Evolutionary conservation across 1,140 invertebrate species (phyloP).

Genomic region (Prorops nasuta): DNA sequence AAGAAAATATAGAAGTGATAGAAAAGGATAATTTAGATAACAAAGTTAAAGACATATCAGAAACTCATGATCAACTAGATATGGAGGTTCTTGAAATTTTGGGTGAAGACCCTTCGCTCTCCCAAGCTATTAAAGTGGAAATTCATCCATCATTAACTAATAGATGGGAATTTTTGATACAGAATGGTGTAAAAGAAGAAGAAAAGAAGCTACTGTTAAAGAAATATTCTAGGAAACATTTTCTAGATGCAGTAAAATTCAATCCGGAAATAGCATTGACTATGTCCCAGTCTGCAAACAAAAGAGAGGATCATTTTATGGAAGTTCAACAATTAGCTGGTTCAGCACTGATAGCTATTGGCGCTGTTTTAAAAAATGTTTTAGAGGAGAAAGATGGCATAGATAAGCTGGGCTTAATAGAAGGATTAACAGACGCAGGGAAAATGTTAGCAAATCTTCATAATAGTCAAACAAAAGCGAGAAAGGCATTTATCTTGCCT

Average conservation of each 20-base stretch:
- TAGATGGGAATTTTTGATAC: conserved; percentile 13
- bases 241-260: conserved; percentile 5
- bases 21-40: no score
- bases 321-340: conserved; percentile 6
- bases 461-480: conserved; percentile 8
- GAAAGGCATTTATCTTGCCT: conserved; percentile 19
- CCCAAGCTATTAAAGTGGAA: conserved; percentile 4
- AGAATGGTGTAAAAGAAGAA: conserved; percentile 7
- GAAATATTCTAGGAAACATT: conserved; percentile 11
- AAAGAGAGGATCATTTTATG: conserved; percentile 9
- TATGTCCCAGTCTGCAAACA: conserved; percentile 5
- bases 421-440: conserved; percentile 16
- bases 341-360: conserved; percentile 5
- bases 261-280: conserved; percentile 7
- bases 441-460: conserved; percentile 15
- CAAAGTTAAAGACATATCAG: no score
- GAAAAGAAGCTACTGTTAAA: conserved; percentile 4
- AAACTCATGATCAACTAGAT: no score
- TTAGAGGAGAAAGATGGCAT: conserved; percentile 15
- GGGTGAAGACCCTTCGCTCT: conserved; percentile 14
- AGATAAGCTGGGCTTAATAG: conserved; percentile 10
- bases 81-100: no score
- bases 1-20: no score
- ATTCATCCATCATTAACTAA: conserved; percentile 13
- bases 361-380: conserved; percentile 3